Evolutionary conservation across 2,797 vertebrate species (phyloP), one percentile per base, ranked within the genome.

Genomic region (Loris lydekkerianus): DNA sequence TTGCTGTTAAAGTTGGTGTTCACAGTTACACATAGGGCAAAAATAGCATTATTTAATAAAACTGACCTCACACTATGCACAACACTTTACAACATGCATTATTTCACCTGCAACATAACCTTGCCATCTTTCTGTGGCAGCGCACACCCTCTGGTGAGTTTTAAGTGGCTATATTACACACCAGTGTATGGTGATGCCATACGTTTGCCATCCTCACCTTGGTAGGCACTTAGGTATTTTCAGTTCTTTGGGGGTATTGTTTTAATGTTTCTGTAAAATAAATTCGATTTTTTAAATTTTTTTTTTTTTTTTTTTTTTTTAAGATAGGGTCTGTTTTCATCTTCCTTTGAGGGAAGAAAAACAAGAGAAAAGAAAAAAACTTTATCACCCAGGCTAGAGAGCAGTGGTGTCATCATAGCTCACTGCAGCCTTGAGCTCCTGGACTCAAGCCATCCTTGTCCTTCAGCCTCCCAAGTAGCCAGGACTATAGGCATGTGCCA

Each of bases 171-270:
- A 0, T 11, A 1, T n/a, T n/a, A 40, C 40, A 58, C 63, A 46
- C 82, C 31, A 0, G 15, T 6, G 9, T 46, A 13, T 0, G 0
- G 10, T 60, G n/a, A 7, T 60, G 25, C 46, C 37, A 0, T 70
- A 11, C 56, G 34, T 76, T 17, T 31, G 25, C 8, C 29, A 2
- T 29, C 40, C 46, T 6, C 72, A 5, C 0, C 83, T 25, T 76
- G 61, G 56, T n/a, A 11, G 56, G 10, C 37, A 4, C 15, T 49
- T 46, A 43, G 20, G 31, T 13, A 31, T 86, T 70, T 86, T 80
- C 46, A 6, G 69, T 58, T 21, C 53, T 85, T 34, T 40, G 56
- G 21, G 13, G 13, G 18, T 63, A 3, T 61, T 73, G 49, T 63
- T 76, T 61, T 89, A 53, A 43, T 49, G 69, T 78, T 82, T 94